Conservation (phyloP, 2,113 vertebrate species). For the Hemichromis elongatus region DNA sequence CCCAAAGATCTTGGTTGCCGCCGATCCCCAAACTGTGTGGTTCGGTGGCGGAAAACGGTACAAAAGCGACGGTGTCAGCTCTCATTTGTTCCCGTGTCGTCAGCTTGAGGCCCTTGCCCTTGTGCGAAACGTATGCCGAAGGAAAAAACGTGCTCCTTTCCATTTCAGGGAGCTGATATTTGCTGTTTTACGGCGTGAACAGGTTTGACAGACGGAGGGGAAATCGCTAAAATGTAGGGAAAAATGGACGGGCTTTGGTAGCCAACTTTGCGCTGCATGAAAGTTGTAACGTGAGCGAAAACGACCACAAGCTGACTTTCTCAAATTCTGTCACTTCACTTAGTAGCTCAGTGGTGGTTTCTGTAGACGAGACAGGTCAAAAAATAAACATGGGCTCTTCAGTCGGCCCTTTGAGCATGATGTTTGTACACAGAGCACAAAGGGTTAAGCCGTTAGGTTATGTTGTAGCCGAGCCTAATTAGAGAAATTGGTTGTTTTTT, state of each 20-base stretch:
- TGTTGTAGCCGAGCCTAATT: neutral
- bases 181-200: rapidly evolving
- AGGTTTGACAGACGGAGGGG: neutral
- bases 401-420: slow-evolving; percentile 32
- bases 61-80: neutral
- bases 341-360: neutral
- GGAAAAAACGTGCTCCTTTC: rapidly evolving
- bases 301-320: neutral
- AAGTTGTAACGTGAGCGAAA: neutral
- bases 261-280: neutral
- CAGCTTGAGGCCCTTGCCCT: rapidly evolving
- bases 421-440: neutral
- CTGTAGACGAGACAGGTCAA: neutral
- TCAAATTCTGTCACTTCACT: neutral
- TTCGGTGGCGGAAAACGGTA: neutral
- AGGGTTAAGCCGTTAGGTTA: neutral
- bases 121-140: neutral
- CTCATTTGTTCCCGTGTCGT: rapidly evolving
- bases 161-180: rapidly evolving
- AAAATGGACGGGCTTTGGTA: neutral
- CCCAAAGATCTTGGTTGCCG: neutral
- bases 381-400: neutral
- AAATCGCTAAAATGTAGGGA: neutral
- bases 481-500: neutral
- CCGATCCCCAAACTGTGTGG: neutral